A percentile compares a stretch with the other conserved stretches of the same genome.
Evolutionary conservation across 2,113 vertebrate species (phyloP).

Genomic region (Psilopsiagon aymara): DNA sequence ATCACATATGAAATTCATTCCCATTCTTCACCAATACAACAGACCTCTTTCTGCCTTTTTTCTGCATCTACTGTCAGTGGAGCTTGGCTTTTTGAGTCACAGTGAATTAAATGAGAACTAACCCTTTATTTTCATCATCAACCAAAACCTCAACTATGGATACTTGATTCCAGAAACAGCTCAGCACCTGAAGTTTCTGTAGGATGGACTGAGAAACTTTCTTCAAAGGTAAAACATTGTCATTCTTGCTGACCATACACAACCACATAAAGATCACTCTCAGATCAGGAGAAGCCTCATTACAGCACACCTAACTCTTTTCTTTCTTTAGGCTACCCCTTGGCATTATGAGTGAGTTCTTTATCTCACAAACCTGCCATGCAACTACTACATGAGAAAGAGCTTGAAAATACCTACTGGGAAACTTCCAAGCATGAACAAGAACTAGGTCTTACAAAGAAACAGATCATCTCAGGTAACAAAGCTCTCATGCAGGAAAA

Average conservation of each 20-base stretch:
- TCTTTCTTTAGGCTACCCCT: conserved; percentile 23
- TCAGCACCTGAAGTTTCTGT: background rate
- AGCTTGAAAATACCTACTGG: conserved; percentile 66
- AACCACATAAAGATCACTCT: background rate
- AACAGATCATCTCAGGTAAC: conserved; percentile 62
- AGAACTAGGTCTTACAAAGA: conserved; percentile 57
- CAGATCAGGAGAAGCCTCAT: conserved; percentile 24
- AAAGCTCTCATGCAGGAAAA: conserved; percentile 60
- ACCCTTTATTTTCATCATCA: background rate
- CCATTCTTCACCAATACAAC: background rate
- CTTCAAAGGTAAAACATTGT: background rate
- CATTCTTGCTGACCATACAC: background rate
- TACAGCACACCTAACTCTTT: conserved; percentile 16
- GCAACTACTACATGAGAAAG: conserved; percentile 51
- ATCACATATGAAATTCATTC: background rate
- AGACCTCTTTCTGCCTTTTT: background rate
- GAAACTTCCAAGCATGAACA: conserved; percentile 62
- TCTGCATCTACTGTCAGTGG: background rate
- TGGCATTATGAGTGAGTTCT: conserved; percentile 16
- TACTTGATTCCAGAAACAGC: background rate
- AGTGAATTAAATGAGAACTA: background rate
- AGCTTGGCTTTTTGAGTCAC: background rate
- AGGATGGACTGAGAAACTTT: background rate
- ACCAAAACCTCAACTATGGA: background rate
- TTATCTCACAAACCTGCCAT: conserved; percentile 52